Percentiles rank a stretch among this genome's conserved stretches.
Evolutionary conservation across 35 echinoderm and acorn worm genomes (phyloP).

Genomic region (Acanthaster planci): DNA sequence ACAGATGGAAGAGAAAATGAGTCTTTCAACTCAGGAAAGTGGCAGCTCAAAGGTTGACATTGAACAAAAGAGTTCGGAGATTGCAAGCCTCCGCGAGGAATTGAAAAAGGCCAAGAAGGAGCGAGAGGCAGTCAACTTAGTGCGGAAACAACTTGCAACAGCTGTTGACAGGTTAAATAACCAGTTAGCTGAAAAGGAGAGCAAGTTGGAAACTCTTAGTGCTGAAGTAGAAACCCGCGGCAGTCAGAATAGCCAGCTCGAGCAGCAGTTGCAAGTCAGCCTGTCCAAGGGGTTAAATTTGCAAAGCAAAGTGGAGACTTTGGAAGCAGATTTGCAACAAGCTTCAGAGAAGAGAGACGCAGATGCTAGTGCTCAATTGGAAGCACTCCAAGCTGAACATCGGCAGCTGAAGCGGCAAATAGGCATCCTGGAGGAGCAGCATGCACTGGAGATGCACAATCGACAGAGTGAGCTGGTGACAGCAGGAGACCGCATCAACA

Average conservation of each 20-base stretch:
- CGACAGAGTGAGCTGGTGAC: conserved; percentile 12
- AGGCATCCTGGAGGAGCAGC: neutral
- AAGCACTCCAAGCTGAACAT: neutral
- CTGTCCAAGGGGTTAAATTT: neutral
- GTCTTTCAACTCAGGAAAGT: conserved; percentile 19
- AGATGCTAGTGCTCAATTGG: neutral
- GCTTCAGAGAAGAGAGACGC: neutral
- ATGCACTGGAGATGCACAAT: conserved; percentile 33
- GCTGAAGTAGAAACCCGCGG: conserved; percentile 10
- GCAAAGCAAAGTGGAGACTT: neutral
- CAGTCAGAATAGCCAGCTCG: conserved; percentile 11
- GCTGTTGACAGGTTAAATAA: conserved; percentile 9
- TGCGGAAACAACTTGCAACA: conserved; percentile 5
- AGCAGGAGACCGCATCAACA: neutral
- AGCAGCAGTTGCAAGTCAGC: neutral
- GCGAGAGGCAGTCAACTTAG: conserved; percentile 8
- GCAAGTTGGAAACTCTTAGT: neutral
- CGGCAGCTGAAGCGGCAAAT: conserved; percentile 34
- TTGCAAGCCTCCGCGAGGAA: neutral
- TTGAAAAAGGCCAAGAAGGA: conserved; percentile 16
- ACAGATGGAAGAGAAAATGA: conserved; percentile 16
- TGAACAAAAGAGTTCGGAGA: neutral
- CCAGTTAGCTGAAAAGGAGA: conserved; percentile 13
- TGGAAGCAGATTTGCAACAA: neutral
- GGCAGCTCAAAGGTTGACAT: conserved; percentile 5